These are phyloP conservation scores for Phrynosoma platyrhinos DNA, from an alignment of 2,113 vertebrate species.

Conservation along the genomic window DNA sequence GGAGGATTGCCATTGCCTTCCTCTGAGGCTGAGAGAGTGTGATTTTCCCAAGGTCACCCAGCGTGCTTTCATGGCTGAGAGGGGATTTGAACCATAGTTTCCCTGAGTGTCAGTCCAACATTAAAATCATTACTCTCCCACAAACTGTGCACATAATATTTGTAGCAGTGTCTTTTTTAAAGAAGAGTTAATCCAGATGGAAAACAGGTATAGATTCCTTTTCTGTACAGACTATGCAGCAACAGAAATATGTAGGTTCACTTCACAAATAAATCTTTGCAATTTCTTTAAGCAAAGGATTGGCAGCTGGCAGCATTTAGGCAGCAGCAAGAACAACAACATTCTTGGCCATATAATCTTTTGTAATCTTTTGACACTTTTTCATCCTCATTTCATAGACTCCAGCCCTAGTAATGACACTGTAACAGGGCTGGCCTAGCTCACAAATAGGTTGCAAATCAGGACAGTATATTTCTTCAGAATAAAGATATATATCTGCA, in stretches of 20 bases:
- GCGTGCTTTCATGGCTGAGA: too few relatives aligned
- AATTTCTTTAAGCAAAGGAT: too few relatives aligned
- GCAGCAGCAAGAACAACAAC: background rate
- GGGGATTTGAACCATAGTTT: too few relatives aligned
- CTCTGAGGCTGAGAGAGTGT: too few relatives aligned
- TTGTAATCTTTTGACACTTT: background rate
- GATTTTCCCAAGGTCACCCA: too few relatives aligned
- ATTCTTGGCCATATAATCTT: background rate
- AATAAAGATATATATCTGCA: background rate
- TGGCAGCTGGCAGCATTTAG: background rate
- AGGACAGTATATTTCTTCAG: background rate
- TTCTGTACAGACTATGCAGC: background rate
- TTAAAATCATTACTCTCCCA: background rate
- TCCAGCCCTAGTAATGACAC: background rate
- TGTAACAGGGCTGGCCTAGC: background rate
- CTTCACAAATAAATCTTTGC: background rate
- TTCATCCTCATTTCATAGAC: background rate
- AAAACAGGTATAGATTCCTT: background rate
- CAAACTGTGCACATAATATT: background rate
- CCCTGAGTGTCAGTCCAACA: too few relatives aligned
- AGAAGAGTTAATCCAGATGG: background rate
- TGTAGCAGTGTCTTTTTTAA: background rate
- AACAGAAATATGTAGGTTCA: background rate
- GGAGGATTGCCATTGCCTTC: too few relatives aligned
- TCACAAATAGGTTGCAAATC: background rate